Evolutionary conservation across 1,140 invertebrate genomes (phyloP), one percentile per base, ranked within the genome.

Genomic region (Centruroides vittatus): DNA sequence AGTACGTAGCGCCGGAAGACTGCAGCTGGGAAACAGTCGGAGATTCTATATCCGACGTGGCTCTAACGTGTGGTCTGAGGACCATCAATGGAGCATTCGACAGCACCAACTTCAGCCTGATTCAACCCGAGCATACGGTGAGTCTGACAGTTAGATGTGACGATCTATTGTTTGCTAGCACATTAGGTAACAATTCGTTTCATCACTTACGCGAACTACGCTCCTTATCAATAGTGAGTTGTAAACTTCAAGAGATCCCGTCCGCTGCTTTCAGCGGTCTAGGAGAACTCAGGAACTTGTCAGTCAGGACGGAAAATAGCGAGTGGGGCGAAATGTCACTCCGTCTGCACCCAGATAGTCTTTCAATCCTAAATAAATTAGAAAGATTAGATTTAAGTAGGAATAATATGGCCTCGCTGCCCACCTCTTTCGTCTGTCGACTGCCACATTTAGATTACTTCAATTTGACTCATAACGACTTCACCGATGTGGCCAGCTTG

Each of bases 391-490:
- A 90, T 75, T 74, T 92, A 9, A 82, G 81, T 59, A 82, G 85
- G 67, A 90, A 90, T 74, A 87, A 88, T 69, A 83, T 91, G 52
- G 86, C 84, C 82, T 84, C 78, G 34, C 74, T 88, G 50, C 86
- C 88, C 50, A 73, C 77, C 9, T 81, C 84, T 49, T 75, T 87
- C 5, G 82, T 92, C 68, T 91, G 87, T 72, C 81, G 83, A 3
- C 75, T 89, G 11, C 50, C 55, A 7, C 67, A 63, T 41, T 53
- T 71, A 9, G 56, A 66, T 13, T 53, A 59, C n/a, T 57, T 70
- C 5, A 70, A 71, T 63, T 50, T 71, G 13, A 86, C 85, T 35
- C 76, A 78, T 68, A 92, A 92, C 75, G 83, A 84, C 71, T 77
- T 90, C 64, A 84, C 85, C 73, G 84, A 88, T 70, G 78, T 88